These are phyloP conservation scores for Lepidochitona cinerea DNA, from an alignment of 2,888 invertebrate species.

Conservation along the genomic window DNA sequence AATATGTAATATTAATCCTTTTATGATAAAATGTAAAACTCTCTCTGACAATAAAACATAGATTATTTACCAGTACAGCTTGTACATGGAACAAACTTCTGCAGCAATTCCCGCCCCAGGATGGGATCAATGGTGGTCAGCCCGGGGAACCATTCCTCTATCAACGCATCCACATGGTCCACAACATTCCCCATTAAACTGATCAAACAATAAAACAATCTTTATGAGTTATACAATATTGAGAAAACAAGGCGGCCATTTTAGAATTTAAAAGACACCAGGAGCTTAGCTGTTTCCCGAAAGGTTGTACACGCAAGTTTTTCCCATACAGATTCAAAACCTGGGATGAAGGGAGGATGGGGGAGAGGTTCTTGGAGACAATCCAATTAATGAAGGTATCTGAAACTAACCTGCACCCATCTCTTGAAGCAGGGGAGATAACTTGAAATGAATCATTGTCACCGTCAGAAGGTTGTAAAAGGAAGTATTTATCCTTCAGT, in stretches of 20 bases:
- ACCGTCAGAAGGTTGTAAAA: conserved; percentile 41
- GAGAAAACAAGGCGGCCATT: too few relatives aligned
- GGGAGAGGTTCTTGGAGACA: too few relatives aligned
- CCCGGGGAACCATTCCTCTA: conserved; percentile 69
- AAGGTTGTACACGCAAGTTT: too few relatives aligned
- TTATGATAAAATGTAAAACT: background rate
- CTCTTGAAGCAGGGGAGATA: conserved; percentile 47
- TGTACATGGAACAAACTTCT: conserved; percentile 53
- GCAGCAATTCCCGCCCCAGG: conserved; percentile 55
- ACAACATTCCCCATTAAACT: conserved; percentile 61
- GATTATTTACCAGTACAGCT: conserved; percentile 45
- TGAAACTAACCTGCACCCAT: conserved; percentile 50
- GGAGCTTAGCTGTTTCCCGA: too few relatives aligned
- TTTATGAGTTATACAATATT: too few relatives aligned
- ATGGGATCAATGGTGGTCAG: conserved; percentile 56
- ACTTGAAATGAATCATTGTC: conserved; percentile 52
- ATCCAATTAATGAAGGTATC: background rate
- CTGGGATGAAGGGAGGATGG: too few relatives aligned
- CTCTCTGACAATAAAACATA: background rate
- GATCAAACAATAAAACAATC: conserved; percentile 17
- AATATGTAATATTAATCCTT: background rate
- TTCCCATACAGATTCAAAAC: too few relatives aligned
- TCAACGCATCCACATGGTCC: conserved; percentile 61
- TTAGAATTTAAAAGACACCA: too few relatives aligned
- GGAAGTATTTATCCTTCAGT: conserved; percentile 47